Conservation (phyloP, 2,797 vertebrate genomes). For the Lepilemur ruficaudatus region DNA sequence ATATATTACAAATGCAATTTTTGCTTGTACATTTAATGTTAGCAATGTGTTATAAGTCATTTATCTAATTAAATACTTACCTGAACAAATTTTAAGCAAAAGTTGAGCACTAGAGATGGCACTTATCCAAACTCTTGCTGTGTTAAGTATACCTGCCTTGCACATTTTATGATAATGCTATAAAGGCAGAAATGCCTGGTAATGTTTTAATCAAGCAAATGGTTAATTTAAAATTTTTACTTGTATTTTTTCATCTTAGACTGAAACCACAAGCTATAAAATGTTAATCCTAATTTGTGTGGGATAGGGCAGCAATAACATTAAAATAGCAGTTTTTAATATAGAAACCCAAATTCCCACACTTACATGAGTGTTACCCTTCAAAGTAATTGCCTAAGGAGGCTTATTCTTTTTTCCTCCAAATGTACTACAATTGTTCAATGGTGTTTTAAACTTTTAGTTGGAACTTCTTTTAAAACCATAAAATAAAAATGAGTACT, state of each 20-base stretch:
- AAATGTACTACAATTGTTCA: neutral
- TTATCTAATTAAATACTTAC: neutral
- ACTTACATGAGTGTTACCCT: neutral
- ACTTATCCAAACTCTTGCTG: neutral
- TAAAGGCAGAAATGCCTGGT: neutral
- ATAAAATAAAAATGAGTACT: neutral
- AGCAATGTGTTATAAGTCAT: neutral
- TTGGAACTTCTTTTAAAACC: neutral
- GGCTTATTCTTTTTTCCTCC: neutral
- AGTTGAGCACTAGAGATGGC: neutral
- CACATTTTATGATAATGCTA: neutral
- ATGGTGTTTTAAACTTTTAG: neutral
- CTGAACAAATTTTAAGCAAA: neutral
- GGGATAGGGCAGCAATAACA: neutral
- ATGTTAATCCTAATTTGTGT: neutral
- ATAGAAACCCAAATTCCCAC: neutral
- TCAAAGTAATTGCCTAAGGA: neutral
- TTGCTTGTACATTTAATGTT: neutral
- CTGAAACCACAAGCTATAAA: neutral
- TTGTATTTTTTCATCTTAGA: neutral
- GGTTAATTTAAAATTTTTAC: neutral
- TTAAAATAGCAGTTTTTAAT: conserved; percentile 27
- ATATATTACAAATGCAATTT: neutral
- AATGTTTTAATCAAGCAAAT: conserved; percentile 3
- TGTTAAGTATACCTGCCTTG: neutral